Evolutionary conservation across 37 sponge, comb jelly and placozoan genomes (phyloP), one percentile per base, ranked within the genome.

Genomic region (Crambe crambe): DNA sequence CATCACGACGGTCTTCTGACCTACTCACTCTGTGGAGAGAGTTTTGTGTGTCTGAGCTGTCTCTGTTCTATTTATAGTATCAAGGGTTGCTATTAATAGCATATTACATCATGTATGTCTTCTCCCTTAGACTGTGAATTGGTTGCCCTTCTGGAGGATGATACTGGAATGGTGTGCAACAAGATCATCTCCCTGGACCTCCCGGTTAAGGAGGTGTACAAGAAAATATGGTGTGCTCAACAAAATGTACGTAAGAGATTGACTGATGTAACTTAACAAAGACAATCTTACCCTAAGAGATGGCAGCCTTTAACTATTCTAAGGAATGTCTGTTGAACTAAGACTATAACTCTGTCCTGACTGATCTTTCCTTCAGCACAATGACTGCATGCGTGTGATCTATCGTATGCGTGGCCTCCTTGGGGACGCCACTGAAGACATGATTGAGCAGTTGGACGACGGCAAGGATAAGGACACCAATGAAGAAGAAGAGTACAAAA

Each of bases 371-470:
- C n/a, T 51, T 41, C 58, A 81, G 85, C 81, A 84, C 70, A 66
- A 72, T 30, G 83, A 94, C 21, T 42, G 78, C 15, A 96, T 96
- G 97, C 58, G 84, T 35, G 87, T 96, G 20, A 81, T 96, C 44
- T 96, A 94, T 65, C 85, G 97, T 2, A 96, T 96, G 97, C 86
- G 93, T 69, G 95, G 92, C 80, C 95, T 96, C 56, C 74, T 96
- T 32, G 97, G 97, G 26, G 97, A 96, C 37, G 97, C 97, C 38
- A 96, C 97, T 0, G 97, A 96, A 74, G 97, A 96, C 70, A 91
- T 96, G 40, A 82, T 96, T 18, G 90, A 96, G 80, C 41, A 79
- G 18, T 81, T 96, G 66, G 83, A 77, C 65, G 47, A 39, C 37
- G 92, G 79, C 18, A 77, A 80, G 31, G 91, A 77, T 59, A 76